A percentile compares a stretch with the other conserved stretches of the same genome.
These are phyloP conservation scores for Heliothis subflexa DNA, from an alignment of 1,140 invertebrate species.

Conservation along the genomic window DNA sequence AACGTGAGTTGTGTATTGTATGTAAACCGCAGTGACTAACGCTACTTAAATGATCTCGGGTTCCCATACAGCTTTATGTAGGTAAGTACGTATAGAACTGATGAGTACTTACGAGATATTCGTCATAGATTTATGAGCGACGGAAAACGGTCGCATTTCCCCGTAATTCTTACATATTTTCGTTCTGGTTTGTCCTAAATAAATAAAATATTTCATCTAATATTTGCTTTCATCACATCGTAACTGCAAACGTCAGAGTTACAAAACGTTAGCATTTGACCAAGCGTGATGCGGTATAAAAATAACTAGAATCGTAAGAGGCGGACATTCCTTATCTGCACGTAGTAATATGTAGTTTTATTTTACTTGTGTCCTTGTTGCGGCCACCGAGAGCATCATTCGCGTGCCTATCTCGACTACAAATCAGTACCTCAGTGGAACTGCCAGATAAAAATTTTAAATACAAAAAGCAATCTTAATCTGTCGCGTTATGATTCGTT, in stretches of 20 bases:
- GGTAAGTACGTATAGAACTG: neutral
- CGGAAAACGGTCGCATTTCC: conserved; percentile 27
- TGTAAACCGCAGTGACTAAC: conserved; percentile 12
- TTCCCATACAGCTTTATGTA: neutral
- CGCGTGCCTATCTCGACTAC: conserved; percentile 66
- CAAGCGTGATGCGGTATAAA: conserved; percentile 47
- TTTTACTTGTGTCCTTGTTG: conserved; percentile 69
- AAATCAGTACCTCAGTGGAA: conserved; percentile 67
- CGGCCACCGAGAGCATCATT: conserved; percentile 67
- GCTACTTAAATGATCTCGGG: neutral
- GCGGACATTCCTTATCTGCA: conserved; percentile 57
- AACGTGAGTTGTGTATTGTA: neutral
- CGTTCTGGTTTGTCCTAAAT: conserved; percentile 26
- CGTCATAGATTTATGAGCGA: conserved; percentile 18
- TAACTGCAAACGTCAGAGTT: conserved; percentile 14
- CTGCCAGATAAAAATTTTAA: conserved; percentile 55
- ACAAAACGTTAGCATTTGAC: conserved; percentile 17
- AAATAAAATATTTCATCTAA: conserved; percentile 42
- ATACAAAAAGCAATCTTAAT: conserved; percentile 63
- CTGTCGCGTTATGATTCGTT: conserved; percentile 61
- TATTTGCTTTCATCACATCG: conserved; percentile 36
- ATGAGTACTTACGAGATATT: conserved; percentile 1
- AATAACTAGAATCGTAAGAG: conserved; percentile 52
- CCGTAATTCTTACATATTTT: conserved; percentile 34
- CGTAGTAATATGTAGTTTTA: conserved; percentile 64